Evolutionary conservation across 2,113 vertebrate genomes (phyloP), one percentile per base, ranked within the genome.

Genomic region (Psilopsiagon aurifrons): DNA sequence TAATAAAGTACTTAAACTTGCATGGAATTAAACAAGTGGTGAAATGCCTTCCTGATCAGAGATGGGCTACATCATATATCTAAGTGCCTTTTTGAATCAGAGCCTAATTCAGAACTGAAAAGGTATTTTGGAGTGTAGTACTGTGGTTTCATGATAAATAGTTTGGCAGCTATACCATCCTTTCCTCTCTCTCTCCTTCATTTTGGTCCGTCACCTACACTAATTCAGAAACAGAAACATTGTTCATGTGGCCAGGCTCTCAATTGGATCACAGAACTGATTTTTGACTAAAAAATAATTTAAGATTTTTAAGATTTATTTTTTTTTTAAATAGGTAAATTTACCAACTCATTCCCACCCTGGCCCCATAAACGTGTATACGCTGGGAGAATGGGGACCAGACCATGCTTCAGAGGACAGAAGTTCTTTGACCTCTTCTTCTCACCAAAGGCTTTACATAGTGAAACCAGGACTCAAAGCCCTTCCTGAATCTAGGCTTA

Each of bases 71-170:
- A 84, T 69, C 93, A 90, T 86, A 57, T 60, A 86, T 76, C 33
- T 94, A 95, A 94, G 94, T 94, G 84, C 81, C 14, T 87, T 90
- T 93, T 94, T 96, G 93, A 96, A 90, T 79, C 66, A 59, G 37
- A 83, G 92, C 86, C 90, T 77, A 95, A 89, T 84, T 86, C 67
- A 83, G 67, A 92, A 51, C 67, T 83, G 57, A 86, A 83, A 78
- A 87, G 55, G 39, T 62, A 93, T 84, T 94, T 46, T 80, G 76
- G 68, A 88, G 35, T 5, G 1, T 29, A 88, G 60, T 46, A 20
- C 64, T 37, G 17, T 78, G 70, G 55, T 92, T 95, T 88, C 43
- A 70, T 9, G 35, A 70, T 49, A 68, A 90, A 59, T 39, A 27
- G n/a, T 67, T 84, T 75, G 69, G 46, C 66, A 83, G 60, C 17